A percentile compares a stretch with the other conserved stretches of the same genome.
Conservation (phyloP, 1,140 invertebrate species). For the Saccostrea cuccullata region DNA sequence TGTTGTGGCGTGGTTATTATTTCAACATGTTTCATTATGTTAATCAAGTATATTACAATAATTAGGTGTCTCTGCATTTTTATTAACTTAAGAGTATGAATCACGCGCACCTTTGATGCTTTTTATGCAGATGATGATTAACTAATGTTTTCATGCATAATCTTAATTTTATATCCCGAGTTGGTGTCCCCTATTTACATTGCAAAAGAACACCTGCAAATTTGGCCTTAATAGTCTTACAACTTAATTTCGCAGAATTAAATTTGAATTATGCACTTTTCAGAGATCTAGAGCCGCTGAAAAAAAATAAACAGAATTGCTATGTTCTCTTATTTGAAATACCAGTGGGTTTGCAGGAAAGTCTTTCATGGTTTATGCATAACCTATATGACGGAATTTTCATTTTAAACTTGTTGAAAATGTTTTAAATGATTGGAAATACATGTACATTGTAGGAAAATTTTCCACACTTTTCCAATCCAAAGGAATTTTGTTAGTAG, state of each 20-base stretch:
- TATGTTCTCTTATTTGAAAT: too few relatives aligned
- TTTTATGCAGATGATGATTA: slow-evolving; percentile 8
- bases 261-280: background rate
- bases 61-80: too few relatives aligned
- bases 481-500: too few relatives aligned
- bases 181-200: background rate
- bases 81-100: background rate
- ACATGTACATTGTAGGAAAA: too few relatives aligned
- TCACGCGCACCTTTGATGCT: slow-evolving; percentile 17
- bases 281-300: background rate
- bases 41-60: background rate
- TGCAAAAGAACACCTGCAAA: slow-evolving; percentile 6
- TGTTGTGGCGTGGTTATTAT: background rate
- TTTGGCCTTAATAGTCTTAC: background rate
- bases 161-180: background rate
- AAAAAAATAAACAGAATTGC: background rate
- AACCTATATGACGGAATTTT: too few relatives aligned
- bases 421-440: too few relatives aligned
- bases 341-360: too few relatives aligned
- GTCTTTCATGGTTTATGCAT: too few relatives aligned
- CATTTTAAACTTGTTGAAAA: too few relatives aligned
- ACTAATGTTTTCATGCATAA: background rate
- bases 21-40: background rate
- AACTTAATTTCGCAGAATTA: slow-evolving; percentile 4
- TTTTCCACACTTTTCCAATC: too few relatives aligned